Conservation (phyloP, 2,797 vertebrate genomes). For the Leuciscus waleckii region DNA sequence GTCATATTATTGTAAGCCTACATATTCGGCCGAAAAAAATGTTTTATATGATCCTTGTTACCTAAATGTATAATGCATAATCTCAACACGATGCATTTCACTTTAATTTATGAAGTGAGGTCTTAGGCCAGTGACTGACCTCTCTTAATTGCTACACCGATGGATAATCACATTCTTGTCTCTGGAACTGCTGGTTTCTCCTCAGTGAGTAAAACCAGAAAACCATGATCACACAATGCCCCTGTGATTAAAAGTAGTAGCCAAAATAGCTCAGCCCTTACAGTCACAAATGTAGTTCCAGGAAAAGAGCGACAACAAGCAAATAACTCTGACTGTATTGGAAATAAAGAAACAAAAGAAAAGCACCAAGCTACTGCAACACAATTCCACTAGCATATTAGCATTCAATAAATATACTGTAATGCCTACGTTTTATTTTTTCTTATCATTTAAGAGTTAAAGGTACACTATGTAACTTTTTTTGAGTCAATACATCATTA, state of each 20-base stretch:
- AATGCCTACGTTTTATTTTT: neutral
- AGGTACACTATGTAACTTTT: neutral
- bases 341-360: neutral
- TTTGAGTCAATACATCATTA: no score
- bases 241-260: neutral
- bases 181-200: neutral
- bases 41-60: neutral
- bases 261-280: neutral
- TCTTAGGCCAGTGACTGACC: neutral
- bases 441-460: neutral
- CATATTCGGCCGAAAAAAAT: neutral
- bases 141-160: neutral
- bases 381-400: neutral
- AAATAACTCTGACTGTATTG: neutral
- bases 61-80: conserved; percentile 7
- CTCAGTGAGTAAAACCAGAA: neutral
- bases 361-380: neutral
- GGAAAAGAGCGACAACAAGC: neutral
- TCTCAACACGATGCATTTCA: neutral
- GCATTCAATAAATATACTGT: neutral
- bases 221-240: neutral
- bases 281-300: neutral
- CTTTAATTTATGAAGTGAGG: neutral
- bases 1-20: neutral
- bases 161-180: neutral